Base-by-base conservation (phyloP, 1,140 invertebrate genomes). In the Orius insidiosus region DNA sequence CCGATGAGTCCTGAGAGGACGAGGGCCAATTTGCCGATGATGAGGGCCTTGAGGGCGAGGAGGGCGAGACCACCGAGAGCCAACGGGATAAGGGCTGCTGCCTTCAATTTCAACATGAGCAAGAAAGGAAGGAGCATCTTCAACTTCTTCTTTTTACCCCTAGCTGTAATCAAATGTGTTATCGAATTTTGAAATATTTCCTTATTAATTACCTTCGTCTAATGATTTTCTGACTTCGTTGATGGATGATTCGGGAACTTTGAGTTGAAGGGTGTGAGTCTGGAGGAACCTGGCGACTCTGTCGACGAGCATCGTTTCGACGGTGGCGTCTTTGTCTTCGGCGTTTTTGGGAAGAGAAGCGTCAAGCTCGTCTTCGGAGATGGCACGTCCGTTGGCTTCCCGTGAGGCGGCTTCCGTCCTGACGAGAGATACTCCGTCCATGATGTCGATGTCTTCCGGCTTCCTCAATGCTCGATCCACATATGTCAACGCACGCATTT, bases 11-110 rank as follows among this genome's bases (percentile, higher is more conserved):
- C 71, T 50, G 78, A 74, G 45, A 85, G 69, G 35, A 84, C 69
- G 6, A 86, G 68, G 6, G 82, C 78, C 48, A 85, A 69, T 64
- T 86, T 86, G 59, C 80, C 80, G 52, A 85, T 70, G 38, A 85
- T 65, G 42, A 86, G 67, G 11, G 83, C 83, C 66, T 86, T 86
- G 66, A 84, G 76, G 5, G 81, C 80, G 24, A 84, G 66, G n/a
- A 85, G 67, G 6, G 78, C 82, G 44, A 85, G 69, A 56, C 72
- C 77, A 50, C 80, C 82, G 9, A 86, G 68, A 50, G 75, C 73
- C 47, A 85, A 64, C 13, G 81, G 81, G 54, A 83, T 75, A 18
- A 85, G 67, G 13, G 76, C 73, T 45, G 77, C 78, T 47, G 80
- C 78, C 66, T 86, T 86, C 58, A 85, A 59, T 58, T 83, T 81